These are phyloP conservation scores for Cardinalis cardinalis DNA, from an alignment of 2,113 vertebrate species.

Conservation along the genomic window DNA sequence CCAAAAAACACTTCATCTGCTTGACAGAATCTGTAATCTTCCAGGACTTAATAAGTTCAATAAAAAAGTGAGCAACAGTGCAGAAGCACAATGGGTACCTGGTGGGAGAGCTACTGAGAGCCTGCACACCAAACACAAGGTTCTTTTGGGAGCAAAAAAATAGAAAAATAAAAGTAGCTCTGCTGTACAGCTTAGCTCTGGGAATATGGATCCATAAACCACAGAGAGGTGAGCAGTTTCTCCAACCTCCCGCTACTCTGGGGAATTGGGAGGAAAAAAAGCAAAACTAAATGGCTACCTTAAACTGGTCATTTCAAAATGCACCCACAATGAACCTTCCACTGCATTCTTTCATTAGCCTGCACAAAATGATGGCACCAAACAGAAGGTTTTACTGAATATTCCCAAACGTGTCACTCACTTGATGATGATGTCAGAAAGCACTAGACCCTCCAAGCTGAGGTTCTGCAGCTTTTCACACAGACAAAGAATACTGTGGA, in stretches of 20 bases:
- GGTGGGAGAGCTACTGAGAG: not conserved
- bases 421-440: slow-evolving; percentile 83
- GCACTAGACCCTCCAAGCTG: slow-evolving; percentile 85
- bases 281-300: not conserved
- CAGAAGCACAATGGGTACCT: not conserved
- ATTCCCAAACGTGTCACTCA: slow-evolving; percentile 53
- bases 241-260: not conserved
- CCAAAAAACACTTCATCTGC: not conserved
- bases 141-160: not conserved
- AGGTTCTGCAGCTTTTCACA: slow-evolving; percentile 81
- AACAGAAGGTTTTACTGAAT: not conserved
- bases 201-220: not conserved
- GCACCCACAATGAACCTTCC: not conserved
- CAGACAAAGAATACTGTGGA: slow-evolving; percentile 76
- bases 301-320: not conserved
- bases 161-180: not conserved
- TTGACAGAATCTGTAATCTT: not conserved
- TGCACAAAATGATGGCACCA: not conserved
- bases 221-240: not conserved
- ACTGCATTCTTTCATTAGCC: not conserved
- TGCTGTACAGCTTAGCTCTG: not conserved
- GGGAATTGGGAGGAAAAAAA: not conserved
- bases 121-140: not conserved
- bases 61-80: not conserved
- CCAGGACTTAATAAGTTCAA: not conserved